Base-by-base conservation (phyloP, 2,797 vertebrate genomes). In the Hippocampus kuda region DNA sequence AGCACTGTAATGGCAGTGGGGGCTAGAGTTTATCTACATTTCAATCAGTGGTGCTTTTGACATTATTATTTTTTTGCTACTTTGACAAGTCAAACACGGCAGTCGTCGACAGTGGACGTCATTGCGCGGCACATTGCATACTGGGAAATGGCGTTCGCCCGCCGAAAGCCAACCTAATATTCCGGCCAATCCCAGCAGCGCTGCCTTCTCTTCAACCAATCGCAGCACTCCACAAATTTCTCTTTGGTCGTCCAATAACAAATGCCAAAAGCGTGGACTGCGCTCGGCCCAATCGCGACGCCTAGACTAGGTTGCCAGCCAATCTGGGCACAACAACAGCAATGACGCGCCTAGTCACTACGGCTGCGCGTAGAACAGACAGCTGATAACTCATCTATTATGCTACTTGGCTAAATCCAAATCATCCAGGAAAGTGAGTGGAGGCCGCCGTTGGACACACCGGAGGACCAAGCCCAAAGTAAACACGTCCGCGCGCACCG, bases 371-470 rank as follows among this genome's bases (percentile, higher is more conserved):
- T 26, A 77, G 27, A 24, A 77, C 72, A 80, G 86, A 81, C 89
- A 88, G 90, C 82, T 88, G 89, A 89, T 89, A 93, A 90, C 92
- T 93, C 93, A 90, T 94, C 94, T 94, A 91, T 94, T 94, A 93
- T 95, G 92, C 93, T 94, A 93, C 92, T 92, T 89, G 88, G 94
- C 90, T 92, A 92, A 93, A 93, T 91, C 91, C 93, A 94, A 92
- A 86, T 90, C 87, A 83, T 79, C 86, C 88, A 11, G 90, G 90
- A 92, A 91, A 85, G 90, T 83, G 79, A 88, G 84, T 87, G 90
- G 88, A 89, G 89, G 88, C 85, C 91, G 86, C 86, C 86, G 89
- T 89, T 76, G 86, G 86, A 89, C 68, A 78, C 90, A 90, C 78
- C 65, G 77, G 81, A 84, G 84, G 70, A 85, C 77, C 68, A 74